These are phyloP conservation scores for Tretioscincus oriximinensis DNA, from an alignment of 2,113 vertebrate species.

Conservation along the genomic window DNA sequence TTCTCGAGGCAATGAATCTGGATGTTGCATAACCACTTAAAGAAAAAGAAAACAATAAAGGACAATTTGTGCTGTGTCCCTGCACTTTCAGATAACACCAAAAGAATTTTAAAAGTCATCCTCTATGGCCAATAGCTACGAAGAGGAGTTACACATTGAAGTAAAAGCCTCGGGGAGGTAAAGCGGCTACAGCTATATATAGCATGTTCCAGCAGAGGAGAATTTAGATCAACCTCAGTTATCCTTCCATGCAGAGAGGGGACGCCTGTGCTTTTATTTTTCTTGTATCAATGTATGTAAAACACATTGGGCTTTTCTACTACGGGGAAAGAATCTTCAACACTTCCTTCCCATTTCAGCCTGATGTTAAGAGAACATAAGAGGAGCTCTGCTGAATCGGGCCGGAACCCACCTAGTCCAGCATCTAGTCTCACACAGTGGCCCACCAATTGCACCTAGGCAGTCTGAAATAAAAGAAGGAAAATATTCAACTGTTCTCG, in stretches of 20 bases:
- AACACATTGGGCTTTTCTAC: background rate
- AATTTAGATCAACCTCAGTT: background rate
- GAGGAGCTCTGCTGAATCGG: too few relatives aligned
- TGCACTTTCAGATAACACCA: background rate
- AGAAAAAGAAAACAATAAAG: too few relatives aligned
- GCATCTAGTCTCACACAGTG: too few relatives aligned
- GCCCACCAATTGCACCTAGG: too few relatives aligned
- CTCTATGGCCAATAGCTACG: too few relatives aligned
- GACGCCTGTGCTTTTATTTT: background rate
- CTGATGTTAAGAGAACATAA: background rate
- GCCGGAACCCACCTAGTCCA: too few relatives aligned
- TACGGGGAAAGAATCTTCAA: background rate
- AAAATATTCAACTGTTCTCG: too few relatives aligned
- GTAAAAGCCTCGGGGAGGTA: background rate
- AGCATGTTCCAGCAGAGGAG: too few relatives aligned
- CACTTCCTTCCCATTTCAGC: too few relatives aligned
- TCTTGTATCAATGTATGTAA: background rate
- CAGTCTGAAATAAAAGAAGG: too few relatives aligned
- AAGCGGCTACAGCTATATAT: background rate
- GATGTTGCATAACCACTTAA: background rate
- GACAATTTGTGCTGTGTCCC: background rate
- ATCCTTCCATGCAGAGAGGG: background rate
- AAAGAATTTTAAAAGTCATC: background rate
- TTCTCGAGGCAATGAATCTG: background rate
- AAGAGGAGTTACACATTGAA: background rate